A percentile compares a stretch with the other conserved stretches of the same genome.
Evolutionary conservation across 2,113 vertebrate genomes (phyloP).

Genomic region (Hepsetus odoe): DNA sequence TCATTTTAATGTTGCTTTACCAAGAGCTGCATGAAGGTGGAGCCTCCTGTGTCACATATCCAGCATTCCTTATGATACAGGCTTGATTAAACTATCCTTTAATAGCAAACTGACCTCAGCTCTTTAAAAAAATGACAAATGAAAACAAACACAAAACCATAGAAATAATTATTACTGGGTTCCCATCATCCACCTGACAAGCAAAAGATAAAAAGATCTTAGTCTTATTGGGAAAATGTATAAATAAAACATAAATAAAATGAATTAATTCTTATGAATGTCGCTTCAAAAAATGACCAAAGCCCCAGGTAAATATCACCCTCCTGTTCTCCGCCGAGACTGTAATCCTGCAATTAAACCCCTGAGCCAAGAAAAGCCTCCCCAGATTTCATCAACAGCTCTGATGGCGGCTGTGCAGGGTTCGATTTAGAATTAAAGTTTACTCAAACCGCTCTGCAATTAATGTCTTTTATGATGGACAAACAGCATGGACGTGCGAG

Average conservation of each 20-base stretch:
- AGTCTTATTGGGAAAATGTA: not conserved
- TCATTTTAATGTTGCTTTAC: too few relatives aligned
- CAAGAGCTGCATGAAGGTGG: too few relatives aligned
- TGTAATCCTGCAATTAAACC: conserved; percentile 42
- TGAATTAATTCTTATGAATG: conserved; percentile 13
- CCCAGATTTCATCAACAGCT: conserved; percentile 30
- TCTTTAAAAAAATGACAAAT: too few relatives aligned
- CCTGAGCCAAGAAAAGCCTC: conserved; percentile 12
- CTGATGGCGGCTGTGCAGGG: conserved; percentile 10
- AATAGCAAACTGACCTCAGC: too few relatives aligned
- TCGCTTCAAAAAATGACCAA: conserved; percentile 17
- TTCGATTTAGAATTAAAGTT: conserved; percentile 30
- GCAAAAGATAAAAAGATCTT: not conserved
- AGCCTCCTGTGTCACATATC: too few relatives aligned
- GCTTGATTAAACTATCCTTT: too few relatives aligned
- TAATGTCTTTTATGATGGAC: not conserved
- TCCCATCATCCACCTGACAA: too few relatives aligned
- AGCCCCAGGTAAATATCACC: conserved; percentile 32
- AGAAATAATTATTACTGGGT: too few relatives aligned
- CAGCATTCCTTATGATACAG: too few relatives aligned
- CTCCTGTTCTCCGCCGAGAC: conserved; percentile 1
- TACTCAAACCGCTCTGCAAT: conserved; percentile 1
- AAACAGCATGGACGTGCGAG: not conserved
- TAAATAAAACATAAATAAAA: not conserved
- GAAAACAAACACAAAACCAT: too few relatives aligned